Percentiles rank a stretch among this genome's conserved stretches.
Conservation (phyloP, 2,797 vertebrate genomes). For the Hypotaenidia okinawae region DNA sequence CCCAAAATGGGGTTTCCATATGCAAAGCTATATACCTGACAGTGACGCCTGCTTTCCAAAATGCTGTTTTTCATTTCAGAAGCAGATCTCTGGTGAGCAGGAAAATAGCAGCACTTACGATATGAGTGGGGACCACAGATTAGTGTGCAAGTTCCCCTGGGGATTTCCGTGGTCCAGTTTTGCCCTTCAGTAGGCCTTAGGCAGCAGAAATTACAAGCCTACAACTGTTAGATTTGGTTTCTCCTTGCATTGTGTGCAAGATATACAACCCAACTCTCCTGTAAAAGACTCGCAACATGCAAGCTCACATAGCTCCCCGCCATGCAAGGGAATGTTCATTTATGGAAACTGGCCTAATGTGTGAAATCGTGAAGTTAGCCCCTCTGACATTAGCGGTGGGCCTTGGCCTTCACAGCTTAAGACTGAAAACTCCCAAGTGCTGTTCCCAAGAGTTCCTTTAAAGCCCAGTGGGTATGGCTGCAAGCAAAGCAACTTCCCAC, state of each 20-base stretch:
- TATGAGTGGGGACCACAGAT: not conserved
- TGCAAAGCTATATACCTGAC: not conserved
- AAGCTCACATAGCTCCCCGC: not conserved
- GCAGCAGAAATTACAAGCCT: conserved; percentile 5
- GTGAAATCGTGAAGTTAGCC: not conserved
- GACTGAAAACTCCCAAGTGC: not conserved
- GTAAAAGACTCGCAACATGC: not conserved
- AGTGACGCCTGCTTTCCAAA: not conserved
- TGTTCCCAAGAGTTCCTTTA: fast-evolving
- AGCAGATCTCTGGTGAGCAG: not conserved
- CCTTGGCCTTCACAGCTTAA: not conserved
- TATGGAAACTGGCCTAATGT: not conserved
- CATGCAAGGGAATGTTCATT: not conserved
- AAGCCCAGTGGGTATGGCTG: not conserved
- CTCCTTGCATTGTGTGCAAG: not conserved
- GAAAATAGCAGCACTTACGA: not conserved
- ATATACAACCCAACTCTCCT: not conserved
- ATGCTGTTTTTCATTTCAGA: conserved; percentile 1
- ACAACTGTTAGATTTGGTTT: not conserved
- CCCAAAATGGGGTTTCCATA: not conserved
- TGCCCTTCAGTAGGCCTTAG: not conserved
- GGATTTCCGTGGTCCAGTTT: not conserved
- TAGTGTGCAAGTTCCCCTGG: not conserved
- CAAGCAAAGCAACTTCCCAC: not conserved
- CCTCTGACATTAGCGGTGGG: not conserved